A percentile compares a stretch with the other conserved stretches of the same genome.
Conservation (phyloP, 2,888 invertebrate species). For the Brachyptera putata region DNA sequence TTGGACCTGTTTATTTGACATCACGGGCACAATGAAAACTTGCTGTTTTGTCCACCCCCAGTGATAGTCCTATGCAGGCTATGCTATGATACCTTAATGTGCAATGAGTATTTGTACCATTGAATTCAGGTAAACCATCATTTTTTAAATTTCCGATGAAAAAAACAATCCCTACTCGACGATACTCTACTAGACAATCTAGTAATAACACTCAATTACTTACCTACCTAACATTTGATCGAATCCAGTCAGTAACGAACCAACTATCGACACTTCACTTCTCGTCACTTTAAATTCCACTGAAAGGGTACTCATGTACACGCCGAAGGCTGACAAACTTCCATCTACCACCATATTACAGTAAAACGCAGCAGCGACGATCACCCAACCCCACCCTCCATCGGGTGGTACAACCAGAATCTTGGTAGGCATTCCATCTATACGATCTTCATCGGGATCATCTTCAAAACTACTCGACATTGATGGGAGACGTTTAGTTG, state of each 20-base stretch:
- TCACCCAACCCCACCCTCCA: conserved; percentile 94
- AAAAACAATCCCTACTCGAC: too few relatives aligned
- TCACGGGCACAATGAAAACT: too few relatives aligned
- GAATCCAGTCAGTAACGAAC: conserved; percentile 84
- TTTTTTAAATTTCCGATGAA: too few relatives aligned
- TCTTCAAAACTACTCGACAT: too few relatives aligned
- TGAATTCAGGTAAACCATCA: too few relatives aligned
- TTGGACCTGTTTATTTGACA: too few relatives aligned
- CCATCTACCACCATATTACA: conserved; percentile 94
- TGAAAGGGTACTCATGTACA: conserved; percentile 63
- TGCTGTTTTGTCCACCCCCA: too few relatives aligned
- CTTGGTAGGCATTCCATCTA: conserved; percentile 25
- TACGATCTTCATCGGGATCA: not conserved
- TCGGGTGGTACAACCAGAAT: conserved; percentile 74
- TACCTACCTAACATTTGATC: conserved; percentile 75
- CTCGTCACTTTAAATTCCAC: conserved; percentile 62
- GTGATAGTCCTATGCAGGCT: too few relatives aligned
- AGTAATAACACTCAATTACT: not conserved
- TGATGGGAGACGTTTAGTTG: too few relatives aligned
- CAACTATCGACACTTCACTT: conserved; percentile 73
- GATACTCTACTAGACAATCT: too few relatives aligned
- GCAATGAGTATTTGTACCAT: too few relatives aligned
- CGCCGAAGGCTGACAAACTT: conserved; percentile 84
- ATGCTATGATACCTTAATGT: too few relatives aligned
- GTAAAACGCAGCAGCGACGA: conserved; percentile 85